Base-by-base conservation (phyloP, 2,797 vertebrate genomes). In the Coreius guichenoti region DNA sequence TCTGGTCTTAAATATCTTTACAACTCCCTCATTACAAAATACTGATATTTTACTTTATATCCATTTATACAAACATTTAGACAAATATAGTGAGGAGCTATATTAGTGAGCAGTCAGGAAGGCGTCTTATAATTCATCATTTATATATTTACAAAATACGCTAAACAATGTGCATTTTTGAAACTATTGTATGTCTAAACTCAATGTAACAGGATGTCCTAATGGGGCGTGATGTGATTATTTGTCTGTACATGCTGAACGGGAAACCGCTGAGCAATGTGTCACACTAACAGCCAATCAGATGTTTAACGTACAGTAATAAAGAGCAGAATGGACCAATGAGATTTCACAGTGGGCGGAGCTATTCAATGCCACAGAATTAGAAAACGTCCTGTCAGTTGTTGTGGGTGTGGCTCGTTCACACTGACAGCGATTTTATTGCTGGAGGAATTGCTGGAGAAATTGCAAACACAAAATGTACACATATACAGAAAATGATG, bases 51-150 rank as follows among this genome's bases (percentile, higher is more conserved):
- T 51, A 81, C 39, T 74, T 75, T 76, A 63, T 68, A 76, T 85
- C 17, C n/a, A 75, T 79, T 80, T 84, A 74, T 82, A 86, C 84
- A 89, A 82, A 89, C 80, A 77, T 85, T 69, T 87, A 81, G 56
- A 87, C 78, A 65, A 61, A 76, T 78, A 85, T 80, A 81, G 39
- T 26, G 13, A 58, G 5, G 61, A 76, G 78, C 78, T 75, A 69
- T 86, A 29, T 80, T 31, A 85, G 68, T 54, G 45, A 77, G 36
- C 61, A 81, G 79, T 78, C 21, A 73, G 51, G 47, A 82, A 77
- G 21, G 63, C 31, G 65, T 63, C 36, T 80, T 43, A 23, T 73
- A 65, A 43, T 23, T 72, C 8, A 7, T 45, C 17, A 76, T 75
- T 76, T 43, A 76, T 56, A 77, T 86, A 86, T 81, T 63, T 80